Base-by-base conservation (phyloP, 1,140 invertebrate genomes). In the Drosophila repletoides region DNA sequence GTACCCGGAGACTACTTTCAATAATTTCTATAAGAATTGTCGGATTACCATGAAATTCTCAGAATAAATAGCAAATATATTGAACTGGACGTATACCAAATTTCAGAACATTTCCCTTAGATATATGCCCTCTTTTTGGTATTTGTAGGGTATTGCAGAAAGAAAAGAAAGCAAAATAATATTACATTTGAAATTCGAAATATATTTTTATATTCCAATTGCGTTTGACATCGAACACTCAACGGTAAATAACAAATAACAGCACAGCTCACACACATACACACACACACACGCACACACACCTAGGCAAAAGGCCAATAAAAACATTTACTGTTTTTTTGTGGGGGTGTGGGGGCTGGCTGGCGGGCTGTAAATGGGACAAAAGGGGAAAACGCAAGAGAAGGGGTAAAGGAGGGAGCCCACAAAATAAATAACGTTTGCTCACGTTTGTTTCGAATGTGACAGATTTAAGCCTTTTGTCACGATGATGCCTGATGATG, bases 391-490 rank as follows among this genome's bases (percentile, higher is more conserved):
- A n/a, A n/a, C n/a, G n/a, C n/a, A n/a, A n/a, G 5, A 15, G 6
- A 5, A 5, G 24, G n/a, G 22, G 41, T 72, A 51, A 33, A 61
- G 55, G 24, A 66, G 48, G 40, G 65, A 70, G 68, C 61, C 74
- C 68, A 60, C 80, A 84, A 86, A 72, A 83, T 84, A 83, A 83
- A 83, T 83, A 75, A 83, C 84, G 79, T 60, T 53, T 49, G 55
- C 60, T 83, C 79, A 83, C 79, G 79, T 83, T n/a, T n/a, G 79
- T 83, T 83, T 67, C 72, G 79, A 83, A 83, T 83, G 79, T 83
- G 79, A 83, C 79, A 83, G 79, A 83, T 83, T 83, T 83, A 75
- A 83, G 79, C 79, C 79, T 67, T 83, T 84, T 83, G 79, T 83
- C 79, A 83, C 77, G 79, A 84, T 79, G 83, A 71, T 77, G 65